phyloP scores from a whole-genome alignment of 2,113 vertebrate species.

The Rafetus swinhoei region DNA sequence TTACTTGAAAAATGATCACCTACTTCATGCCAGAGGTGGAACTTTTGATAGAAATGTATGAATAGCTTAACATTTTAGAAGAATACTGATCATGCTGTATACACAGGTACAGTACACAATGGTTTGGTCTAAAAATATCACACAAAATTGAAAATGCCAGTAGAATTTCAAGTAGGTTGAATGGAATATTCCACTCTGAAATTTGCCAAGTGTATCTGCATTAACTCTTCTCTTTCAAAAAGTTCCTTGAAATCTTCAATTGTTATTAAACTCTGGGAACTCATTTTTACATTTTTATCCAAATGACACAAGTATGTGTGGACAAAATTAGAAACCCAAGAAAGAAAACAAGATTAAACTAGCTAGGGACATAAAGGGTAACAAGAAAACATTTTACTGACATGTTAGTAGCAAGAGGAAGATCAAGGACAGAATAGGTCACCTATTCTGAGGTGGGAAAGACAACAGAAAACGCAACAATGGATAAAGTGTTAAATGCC shows the following conservation, averaged over 20 bases:
- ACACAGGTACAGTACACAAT: accelerated
- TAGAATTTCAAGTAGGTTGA: slow-evolving; percentile 3
- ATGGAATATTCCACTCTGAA: neutral
- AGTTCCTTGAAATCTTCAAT: neutral
- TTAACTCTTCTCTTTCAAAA: slow-evolving; percentile 3
- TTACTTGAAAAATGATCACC: neutral
- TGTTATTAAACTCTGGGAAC: neutral
- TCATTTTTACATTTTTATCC: neutral
- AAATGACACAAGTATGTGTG: neutral
- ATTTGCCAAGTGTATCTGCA: neutral
- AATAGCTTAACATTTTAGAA: neutral
- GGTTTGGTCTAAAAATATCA: neutral
- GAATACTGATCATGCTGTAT: neutral
- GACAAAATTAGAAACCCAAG: neutral
- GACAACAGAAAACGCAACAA: neutral
- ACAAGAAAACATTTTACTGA: neutral
- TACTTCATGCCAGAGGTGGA: neutral
- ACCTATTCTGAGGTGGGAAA: neutral
- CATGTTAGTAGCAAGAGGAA: neutral
- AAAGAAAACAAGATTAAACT: neutral
- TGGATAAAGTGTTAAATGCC: neutral
- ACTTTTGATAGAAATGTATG: neutral
- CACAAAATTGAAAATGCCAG: neutral
- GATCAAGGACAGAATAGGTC: neutral
- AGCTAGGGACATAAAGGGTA: neutral